Conservation (phyloP, 2,113 vertebrate species). For the Dissostichus mawsoni region DNA sequence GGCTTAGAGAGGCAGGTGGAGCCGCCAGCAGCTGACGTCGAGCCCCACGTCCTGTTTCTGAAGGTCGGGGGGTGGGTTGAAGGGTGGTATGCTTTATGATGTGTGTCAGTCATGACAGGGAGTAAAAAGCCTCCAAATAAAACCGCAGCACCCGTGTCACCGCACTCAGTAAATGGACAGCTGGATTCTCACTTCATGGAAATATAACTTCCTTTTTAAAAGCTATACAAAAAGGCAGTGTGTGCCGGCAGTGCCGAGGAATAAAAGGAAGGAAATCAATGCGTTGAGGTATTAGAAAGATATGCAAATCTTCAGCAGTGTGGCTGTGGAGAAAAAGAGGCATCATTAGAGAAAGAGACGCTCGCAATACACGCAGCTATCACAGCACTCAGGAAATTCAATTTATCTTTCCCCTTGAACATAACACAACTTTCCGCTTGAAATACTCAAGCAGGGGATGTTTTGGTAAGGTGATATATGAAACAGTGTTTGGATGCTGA, state of each 20-base stretch:
- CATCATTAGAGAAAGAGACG: conserved; percentile 61
- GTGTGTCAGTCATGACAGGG: conserved; percentile 57
- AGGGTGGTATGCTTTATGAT: conserved; percentile 57
- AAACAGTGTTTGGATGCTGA: conserved; percentile 20
- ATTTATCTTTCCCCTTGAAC: conserved; percentile 51
- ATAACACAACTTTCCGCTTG: conserved; percentile 36
- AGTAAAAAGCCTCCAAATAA: conserved; percentile 48
- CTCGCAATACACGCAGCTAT: conserved; percentile 36
- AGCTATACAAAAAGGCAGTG: conserved; percentile 18
- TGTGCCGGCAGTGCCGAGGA: conserved; percentile 12
- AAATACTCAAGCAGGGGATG: conserved; percentile 39
- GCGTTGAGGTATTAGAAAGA: conserved; percentile 48
- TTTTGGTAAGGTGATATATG: conserved; percentile 33
- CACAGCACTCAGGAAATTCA: conserved; percentile 51
- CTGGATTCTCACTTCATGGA: conserved; percentile 36
- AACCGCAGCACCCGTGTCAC: conserved; percentile 42
- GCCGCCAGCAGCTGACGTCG: conserved; percentile 50
- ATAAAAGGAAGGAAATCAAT: conserved; percentile 35
- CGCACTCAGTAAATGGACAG: conserved; percentile 31
- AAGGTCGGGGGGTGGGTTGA: conserved; percentile 52
- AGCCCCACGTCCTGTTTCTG: conserved; percentile 35
- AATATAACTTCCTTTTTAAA: conserved; percentile 26
- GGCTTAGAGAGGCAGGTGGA: conserved; percentile 51
- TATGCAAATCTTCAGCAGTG: conserved; percentile 63
- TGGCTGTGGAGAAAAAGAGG: conserved; percentile 37